Evolutionary conservation across 2,797 vertebrate species (phyloP), one percentile per base, ranked within the genome.

Genomic region (Garrulus glandarius): DNA sequence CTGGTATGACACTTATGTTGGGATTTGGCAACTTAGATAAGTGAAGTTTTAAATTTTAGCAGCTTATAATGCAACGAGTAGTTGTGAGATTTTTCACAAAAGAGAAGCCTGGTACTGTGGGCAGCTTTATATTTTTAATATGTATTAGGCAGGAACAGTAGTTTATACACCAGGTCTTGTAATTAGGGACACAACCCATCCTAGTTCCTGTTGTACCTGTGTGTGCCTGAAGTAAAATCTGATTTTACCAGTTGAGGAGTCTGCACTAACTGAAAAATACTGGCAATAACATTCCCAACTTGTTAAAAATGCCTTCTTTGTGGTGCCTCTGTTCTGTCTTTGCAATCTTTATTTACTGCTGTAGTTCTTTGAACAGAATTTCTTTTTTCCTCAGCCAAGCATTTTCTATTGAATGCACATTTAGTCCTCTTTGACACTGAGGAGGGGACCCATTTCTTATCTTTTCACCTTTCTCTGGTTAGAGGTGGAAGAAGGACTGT

Each of bases 381-480:
- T 15, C 1, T 69, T 77, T 13, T 5, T 1, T 0, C 1, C n/a
- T 20, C 53, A 39, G 12, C 11, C 59, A 56, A 76, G 9, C 13
- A 39, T 13, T 83, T 85, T 80, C 11, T 74, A 0, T 20, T 36
- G 9, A 55, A 59, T 50, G 15, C 24, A 13, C 30, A 6, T 72
- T 85, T 80, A 70, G 11, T 71, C 15, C 23, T 59, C 9, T 41
- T 75, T 60, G 79, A 29, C 24, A 11, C 17, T 23, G 27, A 75
- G 34, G 19, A 71, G 15, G 18, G 9, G 27, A 43, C 22, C 60
- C 0, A 18, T 56, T 78, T 56, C n/a, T 32, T 50, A 30, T 29
- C 22, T 84, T 75, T 81, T 68, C 69, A 68, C 15, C 43, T 81
- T 63, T 57, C 16, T 63, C 2, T 87, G n/a, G 27, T 64, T 77